Percentiles rank a stretch among this genome's conserved stretches.
Conservation (phyloP, 53 echinoderm and acorn worm species). For the Luidia sarsii region DNA sequence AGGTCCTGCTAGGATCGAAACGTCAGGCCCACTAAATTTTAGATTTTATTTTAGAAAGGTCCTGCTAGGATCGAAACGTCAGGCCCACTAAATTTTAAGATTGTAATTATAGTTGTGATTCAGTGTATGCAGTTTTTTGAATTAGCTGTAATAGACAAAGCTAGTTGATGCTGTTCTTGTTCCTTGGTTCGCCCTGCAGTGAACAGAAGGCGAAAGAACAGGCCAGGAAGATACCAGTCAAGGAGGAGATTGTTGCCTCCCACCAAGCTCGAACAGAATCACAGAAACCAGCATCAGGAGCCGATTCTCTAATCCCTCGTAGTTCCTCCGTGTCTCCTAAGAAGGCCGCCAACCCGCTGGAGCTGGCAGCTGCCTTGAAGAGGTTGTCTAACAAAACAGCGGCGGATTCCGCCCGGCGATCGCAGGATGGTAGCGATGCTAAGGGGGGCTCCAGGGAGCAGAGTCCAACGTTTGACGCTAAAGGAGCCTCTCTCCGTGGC, state of each 20-base stretch:
- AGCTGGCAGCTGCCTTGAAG: constrained; percentile 60
- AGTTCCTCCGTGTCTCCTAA: constrained; percentile 7
- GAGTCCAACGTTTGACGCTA: constrained; percentile 9
- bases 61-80: too few species aligned
- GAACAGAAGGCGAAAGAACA: constrained; percentile 42
- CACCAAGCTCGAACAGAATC: constrained; percentile 20
- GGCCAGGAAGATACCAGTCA: constrained; percentile 36
- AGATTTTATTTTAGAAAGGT: too few species aligned
- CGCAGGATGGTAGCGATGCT: constrained; percentile 1
- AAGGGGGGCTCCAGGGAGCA: constrained; percentile 23
- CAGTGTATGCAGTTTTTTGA: too few species aligned
- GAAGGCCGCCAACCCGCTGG: constrained; percentile 44
- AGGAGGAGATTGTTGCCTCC: constrained; percentile 18
- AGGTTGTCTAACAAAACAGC: constrained; percentile 51
- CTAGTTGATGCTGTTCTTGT: too few species aligned
- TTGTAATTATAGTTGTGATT: too few species aligned
- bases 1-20: too few species aligned
- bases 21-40: too few species aligned
- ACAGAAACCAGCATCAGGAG: neutral
- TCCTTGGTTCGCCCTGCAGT: too few species aligned
- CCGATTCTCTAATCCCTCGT: constrained; percentile 34
- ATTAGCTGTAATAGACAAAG: too few species aligned
- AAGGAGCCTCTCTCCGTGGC: neutral
- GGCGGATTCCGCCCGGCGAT: constrained; percentile 14
- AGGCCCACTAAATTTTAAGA: too few species aligned